Base-by-base conservation (phyloP, 1,140 invertebrate genomes). In the Brachionus manjavacas region DNA sequence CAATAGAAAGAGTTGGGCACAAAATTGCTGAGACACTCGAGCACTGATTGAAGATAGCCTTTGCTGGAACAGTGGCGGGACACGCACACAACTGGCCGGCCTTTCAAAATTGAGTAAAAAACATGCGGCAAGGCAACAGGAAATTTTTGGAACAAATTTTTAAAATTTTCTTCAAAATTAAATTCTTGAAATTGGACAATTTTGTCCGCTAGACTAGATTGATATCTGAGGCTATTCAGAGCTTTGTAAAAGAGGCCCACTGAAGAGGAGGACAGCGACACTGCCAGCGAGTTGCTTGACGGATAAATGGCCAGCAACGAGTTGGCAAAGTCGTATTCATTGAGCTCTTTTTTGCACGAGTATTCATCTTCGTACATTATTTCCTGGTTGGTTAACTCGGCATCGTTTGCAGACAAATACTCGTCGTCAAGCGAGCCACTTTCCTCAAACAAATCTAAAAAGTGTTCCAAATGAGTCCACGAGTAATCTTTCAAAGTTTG, bases 311-410 rank as follows among this genome's bases (percentile, higher is more conserved):
- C 41, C 12, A 81, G 11, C 14, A 81, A 68, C 14, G 79, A 81
- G 52, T 68, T 81, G 49, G 79, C 79, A 68, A 81, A 81, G 41
- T 81, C 79, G n/a, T 81, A 81, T 81, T 81, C 79, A 31, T 81
- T 81, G 14, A 72, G 68, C n/a, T 81, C 79, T 60, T 81, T 46
- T 81, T 64, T 68, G 6, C 31, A 39, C 16, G 20, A 20, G 41
- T 81, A 14, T 35, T 60, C 52, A 16, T 81, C 79, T 16, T 81
- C 64, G 35, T 64, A 68, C 35, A 68, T 25, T 14, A 68, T 68
- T 1, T 60, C 64, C 23, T 60, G 79, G 23, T 64, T 66, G 20
- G 49, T 43, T 12, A 81, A 41, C 20, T 64, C 55, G 12, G 66
- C 25, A 12, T 68, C 68, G n/a, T 41, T 72, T n/a, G 41, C 68